These are phyloP conservation scores for Lepidotrigona ventralis DNA, from an alignment of 1,140 invertebrate genomes.

Conservation along the genomic window DNA sequence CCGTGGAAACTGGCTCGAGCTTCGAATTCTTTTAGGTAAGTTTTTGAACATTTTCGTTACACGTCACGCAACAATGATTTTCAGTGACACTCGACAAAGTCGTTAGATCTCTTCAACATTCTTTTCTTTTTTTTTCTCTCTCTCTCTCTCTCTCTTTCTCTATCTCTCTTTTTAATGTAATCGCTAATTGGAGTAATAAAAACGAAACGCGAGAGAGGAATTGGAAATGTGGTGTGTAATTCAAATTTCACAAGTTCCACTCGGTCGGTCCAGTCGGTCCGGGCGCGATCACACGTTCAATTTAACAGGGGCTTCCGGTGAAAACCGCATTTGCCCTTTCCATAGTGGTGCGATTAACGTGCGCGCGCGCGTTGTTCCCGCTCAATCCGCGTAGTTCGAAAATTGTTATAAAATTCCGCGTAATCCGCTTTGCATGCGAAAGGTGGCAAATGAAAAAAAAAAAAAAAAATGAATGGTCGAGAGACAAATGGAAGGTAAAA, in stretches of 20 bases:
- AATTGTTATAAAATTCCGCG: conserved; percentile 23
- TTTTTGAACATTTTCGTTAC: not conserved
- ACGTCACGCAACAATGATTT: not conserved
- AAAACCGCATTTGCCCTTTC: conserved; percentile 29
- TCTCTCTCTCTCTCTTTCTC: not conserved
- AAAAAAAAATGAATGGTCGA: not conserved
- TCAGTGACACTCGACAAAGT: no score
- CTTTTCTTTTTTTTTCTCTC: no score
- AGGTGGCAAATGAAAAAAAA: conserved; percentile 8
- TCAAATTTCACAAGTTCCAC: conserved; percentile 24
- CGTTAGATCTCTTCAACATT: no score
- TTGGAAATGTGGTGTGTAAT: conserved; percentile 19
- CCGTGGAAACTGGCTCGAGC: conserved; percentile 41
- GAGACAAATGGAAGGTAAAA: conserved; percentile 15
- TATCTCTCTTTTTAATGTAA: not conserved
- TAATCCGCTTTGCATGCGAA: conserved; percentile 28
- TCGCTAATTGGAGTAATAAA: not conserved
- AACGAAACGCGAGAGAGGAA: not conserved
- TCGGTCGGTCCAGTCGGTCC: not conserved
- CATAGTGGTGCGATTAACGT: conserved; percentile 19
- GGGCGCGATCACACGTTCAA: conserved; percentile 27
- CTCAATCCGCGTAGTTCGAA: conserved; percentile 19
- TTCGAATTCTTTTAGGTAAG: conserved; percentile 48
- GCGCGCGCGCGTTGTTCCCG: conserved; percentile 23
- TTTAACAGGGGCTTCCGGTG: conserved; percentile 12